Percentiles rank a stretch among this genome's conserved stretches.
Evolutionary conservation across 2,113 vertebrate species (phyloP).

Genomic region (Noctilio leporinus): DNA sequence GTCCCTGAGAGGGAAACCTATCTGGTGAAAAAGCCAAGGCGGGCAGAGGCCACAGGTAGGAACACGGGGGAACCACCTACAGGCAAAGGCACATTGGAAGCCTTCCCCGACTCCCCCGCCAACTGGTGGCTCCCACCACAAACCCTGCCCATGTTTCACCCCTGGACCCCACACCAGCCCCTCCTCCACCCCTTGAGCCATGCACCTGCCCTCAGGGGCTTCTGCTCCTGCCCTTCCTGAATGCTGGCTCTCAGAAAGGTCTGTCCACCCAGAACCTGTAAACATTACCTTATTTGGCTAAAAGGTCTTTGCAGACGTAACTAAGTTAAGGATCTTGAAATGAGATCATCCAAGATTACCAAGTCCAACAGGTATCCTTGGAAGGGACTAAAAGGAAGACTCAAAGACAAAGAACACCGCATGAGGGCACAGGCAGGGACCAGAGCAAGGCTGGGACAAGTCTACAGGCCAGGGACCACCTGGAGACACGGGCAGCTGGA

Average conservation of each 20-base stretch:
- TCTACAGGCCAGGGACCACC: too few relatives aligned
- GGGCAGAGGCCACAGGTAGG: not conserved
- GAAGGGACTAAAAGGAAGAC: not conserved
- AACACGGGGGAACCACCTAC: not conserved
- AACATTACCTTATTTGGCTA: not conserved
- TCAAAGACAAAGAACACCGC: not conserved
- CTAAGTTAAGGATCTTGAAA: not conserved
- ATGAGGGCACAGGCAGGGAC: not conserved
- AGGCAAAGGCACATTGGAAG: fast-evolving
- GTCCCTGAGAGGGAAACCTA: not conserved
- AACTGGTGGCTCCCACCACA: too few relatives aligned
- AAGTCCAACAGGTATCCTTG: fast-evolving
- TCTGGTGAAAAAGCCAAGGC: not conserved
- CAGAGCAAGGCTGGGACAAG: fast-evolving
- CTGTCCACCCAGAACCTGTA: not conserved
- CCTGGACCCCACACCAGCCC: not conserved
- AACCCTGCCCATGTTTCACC: not conserved
- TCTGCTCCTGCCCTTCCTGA: not conserved
- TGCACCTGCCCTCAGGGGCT: fast-evolving
- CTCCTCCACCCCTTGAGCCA: not conserved
- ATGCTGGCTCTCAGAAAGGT: not conserved
- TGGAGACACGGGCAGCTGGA: too few relatives aligned
- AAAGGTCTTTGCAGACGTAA: not conserved
- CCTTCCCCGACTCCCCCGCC: not conserved
- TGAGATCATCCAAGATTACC: not conserved